These are phyloP conservation scores for Odobenus rosmarus DNA, from an alignment of 2,113 vertebrate genomes.

Conservation along the genomic window DNA sequence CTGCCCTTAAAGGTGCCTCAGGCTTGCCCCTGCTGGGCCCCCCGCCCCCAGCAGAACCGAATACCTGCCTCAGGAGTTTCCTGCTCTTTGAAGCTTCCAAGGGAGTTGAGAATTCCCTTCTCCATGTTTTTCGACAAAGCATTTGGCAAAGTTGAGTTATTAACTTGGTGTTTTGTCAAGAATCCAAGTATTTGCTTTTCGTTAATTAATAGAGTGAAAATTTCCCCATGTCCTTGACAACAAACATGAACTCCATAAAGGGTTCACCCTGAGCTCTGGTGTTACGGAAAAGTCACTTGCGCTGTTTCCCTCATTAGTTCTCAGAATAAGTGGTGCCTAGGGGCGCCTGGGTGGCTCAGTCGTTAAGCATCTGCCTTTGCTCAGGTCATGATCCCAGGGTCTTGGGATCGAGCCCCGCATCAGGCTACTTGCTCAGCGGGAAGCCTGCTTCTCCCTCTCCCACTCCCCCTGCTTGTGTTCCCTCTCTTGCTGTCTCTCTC, in stretches of 20 bases:
- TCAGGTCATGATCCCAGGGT: no score
- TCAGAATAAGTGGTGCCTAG: not conserved
- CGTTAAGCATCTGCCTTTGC: no score
- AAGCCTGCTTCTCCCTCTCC: no score
- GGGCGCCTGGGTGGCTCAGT: no score
- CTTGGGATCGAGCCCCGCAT: no score
- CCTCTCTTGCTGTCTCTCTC: no score
- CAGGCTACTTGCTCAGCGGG: no score
- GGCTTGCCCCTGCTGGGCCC: not conserved
- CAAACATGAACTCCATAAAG: not conserved
- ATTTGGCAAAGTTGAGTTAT: not conserved
- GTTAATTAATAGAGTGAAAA: not conserved
- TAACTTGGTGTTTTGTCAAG: not conserved
- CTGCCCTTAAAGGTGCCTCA: not conserved
- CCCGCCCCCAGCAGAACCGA: rapidly evolving
- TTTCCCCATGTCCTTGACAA: not conserved
- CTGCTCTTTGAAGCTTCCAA: not conserved
- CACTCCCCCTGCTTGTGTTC: no score
- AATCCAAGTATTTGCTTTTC: not conserved
- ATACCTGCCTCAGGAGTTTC: rapidly evolving
- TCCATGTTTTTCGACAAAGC: not conserved
- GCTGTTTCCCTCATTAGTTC: not conserved
- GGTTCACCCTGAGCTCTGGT: no score
- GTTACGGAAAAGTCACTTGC: rapidly evolving
- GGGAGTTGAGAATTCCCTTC: not conserved